Base-by-base conservation (phyloP, 1,140 invertebrate species). In the Stenopsyche tienmushanensis region DNA sequence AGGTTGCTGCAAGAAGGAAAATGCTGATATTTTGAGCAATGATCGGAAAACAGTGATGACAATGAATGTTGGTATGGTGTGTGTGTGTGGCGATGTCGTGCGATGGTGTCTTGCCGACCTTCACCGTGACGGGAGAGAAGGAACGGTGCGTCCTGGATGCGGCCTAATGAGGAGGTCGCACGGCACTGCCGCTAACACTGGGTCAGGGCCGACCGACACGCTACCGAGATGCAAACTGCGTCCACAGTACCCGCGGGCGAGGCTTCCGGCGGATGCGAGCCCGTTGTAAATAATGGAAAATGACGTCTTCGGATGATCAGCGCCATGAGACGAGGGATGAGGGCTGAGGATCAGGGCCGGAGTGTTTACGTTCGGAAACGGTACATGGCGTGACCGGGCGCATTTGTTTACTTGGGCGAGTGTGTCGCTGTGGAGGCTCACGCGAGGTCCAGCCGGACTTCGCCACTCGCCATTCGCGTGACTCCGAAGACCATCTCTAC, bases 401-500 rank as follows among this genome's bases (percentile, higher is more conserved):
- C 44, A 47, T 47, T 47, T 47, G 44, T 47, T 47, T 47, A 47
- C 44, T 5, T 18, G 10, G 44, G 18, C 44, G 44, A 8, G 44
- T 18, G 10, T 5, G 44, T 7, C 10, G 44, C 44, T 15, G 17
- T 15, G 44, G 5, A 13, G 15, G 21, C 1, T 34, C 57, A 60
- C 42, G 57, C 57, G 42, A 60, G 29, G 57, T 60, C 57, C 57
- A 39, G 57, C 57, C 41, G 21, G 34, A n/a, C n/a, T n/a, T n/a
- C n/a, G 44, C 10, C 5, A 15, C 7, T 15, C 7, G 44, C 44
- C 29, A 13, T 15, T 47, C 15, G 42, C 42, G 42, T 47, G 42
- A 50, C 47, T 13, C 39, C 3, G 57, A 20, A 24, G 44, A 17
- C 57, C 21, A n/a, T 41, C 57, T 23, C 24, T 15, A 10, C 41